A percentile compares a stretch with the other conserved stretches of the same genome.
phyloP scores from a whole-genome alignment of 2,113 vertebrate species.

The Gymnorhina tibicen region DNA sequence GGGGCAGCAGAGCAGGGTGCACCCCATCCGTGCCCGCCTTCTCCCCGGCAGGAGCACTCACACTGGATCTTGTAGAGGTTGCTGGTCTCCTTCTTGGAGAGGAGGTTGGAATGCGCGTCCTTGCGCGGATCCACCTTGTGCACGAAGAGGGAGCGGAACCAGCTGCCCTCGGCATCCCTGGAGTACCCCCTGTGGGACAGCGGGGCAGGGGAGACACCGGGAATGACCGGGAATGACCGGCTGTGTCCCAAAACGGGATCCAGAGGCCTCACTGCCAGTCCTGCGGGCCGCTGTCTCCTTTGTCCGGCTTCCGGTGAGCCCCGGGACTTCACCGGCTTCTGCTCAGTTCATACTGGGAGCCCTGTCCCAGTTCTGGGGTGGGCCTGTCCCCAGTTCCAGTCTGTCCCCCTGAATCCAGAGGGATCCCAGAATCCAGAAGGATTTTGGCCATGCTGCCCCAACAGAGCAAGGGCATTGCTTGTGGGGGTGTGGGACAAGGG shows the following conservation, averaged over 20 bases:
- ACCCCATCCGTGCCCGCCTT: fast-evolving
- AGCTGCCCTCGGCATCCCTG: slow-evolving; percentile 81
- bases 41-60: slow-evolving; percentile 33
- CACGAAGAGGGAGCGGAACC: slow-evolving; percentile 91
- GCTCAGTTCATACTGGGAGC: neutral
- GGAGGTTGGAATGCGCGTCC: slow-evolving; percentile 94
- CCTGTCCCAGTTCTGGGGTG: neutral
- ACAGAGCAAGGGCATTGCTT: neutral
- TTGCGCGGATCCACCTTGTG: slow-evolving; percentile 92
- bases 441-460: neutral
- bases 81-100: slow-evolving; percentile 95
- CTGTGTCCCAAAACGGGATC: fast-evolving
- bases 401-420: neutral
- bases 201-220: neutral
- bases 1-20: neutral
- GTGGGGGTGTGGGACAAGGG: neutral
- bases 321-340: fast-evolving
- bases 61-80: slow-evolving; percentile 96
- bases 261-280: neutral
- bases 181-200: slow-evolving; percentile 75
- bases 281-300: neutral
- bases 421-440: neutral
- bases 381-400: neutral
- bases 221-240: fast-evolving
- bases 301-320: fast-evolving